Conservation (phyloP, 2,888 invertebrate genomes). For the Liodrosophila aerea region DNA sequence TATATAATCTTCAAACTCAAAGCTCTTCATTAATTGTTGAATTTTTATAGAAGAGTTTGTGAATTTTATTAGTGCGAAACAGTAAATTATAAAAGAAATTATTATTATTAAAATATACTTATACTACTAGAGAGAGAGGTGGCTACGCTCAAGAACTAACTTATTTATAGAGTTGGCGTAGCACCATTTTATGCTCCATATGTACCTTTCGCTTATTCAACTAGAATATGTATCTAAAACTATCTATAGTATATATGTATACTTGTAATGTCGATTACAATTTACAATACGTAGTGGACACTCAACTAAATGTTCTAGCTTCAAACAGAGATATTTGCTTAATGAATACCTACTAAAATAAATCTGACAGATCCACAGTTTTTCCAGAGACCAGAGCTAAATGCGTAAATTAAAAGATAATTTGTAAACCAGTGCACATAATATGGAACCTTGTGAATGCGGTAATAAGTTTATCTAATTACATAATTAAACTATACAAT, state of each 20-base stretch:
- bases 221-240: slow-evolving; percentile 55
- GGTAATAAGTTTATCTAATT: slow-evolving; percentile 52
- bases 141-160: slow-evolving; percentile 31
- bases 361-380: neutral
- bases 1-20: slow-evolving; percentile 45
- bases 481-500: slow-evolving; percentile 42
- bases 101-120: slow-evolving; percentile 30
- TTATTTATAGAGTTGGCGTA: slow-evolving; percentile 28
- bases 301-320: slow-evolving; percentile 51
- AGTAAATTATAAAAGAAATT: slow-evolving; percentile 33
- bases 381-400: neutral
- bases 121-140: slow-evolving; percentile 35
- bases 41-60: slow-evolving; percentile 75
- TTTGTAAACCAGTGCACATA: slow-evolving; percentile 68
- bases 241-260: slow-evolving; percentile 23
- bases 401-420: neutral
- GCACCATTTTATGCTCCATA: slow-evolving; percentile 76
- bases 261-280: slow-evolving; percentile 33
- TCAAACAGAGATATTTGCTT: slow-evolving; percentile 26
- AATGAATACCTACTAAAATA: slow-evolving; percentile 1
- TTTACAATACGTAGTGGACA: slow-evolving; percentile 57
- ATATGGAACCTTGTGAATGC: slow-evolving; percentile 63
- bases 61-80: slow-evolving; percentile 68
- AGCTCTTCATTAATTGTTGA: slow-evolving; percentile 72
- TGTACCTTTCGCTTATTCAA: slow-evolving; percentile 78